Conservation (phyloP, 2,888 invertebrate species). For the Oscheius sp. region DNA sequence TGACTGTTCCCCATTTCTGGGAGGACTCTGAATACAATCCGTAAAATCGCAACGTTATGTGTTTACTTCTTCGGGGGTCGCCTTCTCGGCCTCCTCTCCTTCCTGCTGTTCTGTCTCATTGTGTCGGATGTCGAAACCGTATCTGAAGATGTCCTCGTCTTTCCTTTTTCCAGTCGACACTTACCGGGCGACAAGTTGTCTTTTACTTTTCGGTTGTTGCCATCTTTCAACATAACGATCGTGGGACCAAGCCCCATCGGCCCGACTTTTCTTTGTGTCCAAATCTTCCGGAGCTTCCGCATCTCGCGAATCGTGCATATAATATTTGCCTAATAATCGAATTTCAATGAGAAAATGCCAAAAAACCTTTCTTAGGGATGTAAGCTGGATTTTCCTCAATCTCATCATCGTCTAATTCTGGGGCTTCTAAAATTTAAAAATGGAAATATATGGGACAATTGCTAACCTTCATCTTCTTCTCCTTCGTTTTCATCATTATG, state of each 20-base stretch:
- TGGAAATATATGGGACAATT: background rate
- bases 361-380: constrained; percentile 38
- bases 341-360: background rate
- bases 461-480: background rate
- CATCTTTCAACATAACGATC: constrained; percentile 33
- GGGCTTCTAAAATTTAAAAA: background rate
- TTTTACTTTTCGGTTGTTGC: constrained; percentile 31
- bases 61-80: no score
- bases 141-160: background rate
- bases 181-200: constrained; percentile 26
- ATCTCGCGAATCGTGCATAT: constrained; percentile 39
- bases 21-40: no score
- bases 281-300: constrained; percentile 10
- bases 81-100: background rate
- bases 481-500: no score
- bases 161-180: background rate
- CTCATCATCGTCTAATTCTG: constrained; percentile 37
- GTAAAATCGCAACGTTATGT: no score
- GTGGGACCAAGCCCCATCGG: constrained; percentile 37
- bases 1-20: no score
- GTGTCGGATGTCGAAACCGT: constrained; percentile 37
- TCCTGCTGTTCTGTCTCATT: constrained; percentile 23
- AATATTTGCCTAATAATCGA: constrained; percentile 26
- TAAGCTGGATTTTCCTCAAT: constrained; percentile 36
- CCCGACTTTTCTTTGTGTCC: constrained; percentile 10